Percentiles rank a stretch among this genome's conserved stretches.
phyloP scores from a whole-genome alignment of 2,888 invertebrate genomes.

The Catocala fraxini region DNA sequence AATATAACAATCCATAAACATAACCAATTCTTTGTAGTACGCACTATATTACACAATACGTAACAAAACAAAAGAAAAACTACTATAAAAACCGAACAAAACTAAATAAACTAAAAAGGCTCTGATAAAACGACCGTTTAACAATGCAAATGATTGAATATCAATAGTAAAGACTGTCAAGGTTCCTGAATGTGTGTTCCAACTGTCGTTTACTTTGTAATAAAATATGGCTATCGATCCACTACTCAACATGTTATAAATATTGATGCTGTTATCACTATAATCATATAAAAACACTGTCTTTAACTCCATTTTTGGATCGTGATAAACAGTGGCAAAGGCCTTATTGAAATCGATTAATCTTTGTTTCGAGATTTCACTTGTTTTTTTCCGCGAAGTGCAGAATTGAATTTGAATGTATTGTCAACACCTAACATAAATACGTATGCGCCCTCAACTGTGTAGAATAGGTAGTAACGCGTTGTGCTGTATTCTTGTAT shows the following conservation, averaged over 20 bases:
- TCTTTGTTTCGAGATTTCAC: not conserved
- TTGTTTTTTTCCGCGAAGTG: not conserved
- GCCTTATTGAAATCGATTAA: conserved; percentile 1
- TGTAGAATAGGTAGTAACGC: too few species aligned
- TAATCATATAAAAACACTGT: not conserved
- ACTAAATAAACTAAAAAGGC: conserved; percentile 3
- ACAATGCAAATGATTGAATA: conserved; percentile 19
- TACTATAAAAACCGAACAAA: not conserved
- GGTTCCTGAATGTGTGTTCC: conserved; percentile 11
- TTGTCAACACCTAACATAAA: too few species aligned
- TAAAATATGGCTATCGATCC: conserved; percentile 12
- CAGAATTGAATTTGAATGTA: too few species aligned
- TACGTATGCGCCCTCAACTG: too few species aligned
- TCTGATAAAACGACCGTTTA: conserved; percentile 6
- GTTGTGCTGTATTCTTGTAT: too few species aligned
- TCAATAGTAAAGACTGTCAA: conserved; percentile 12
- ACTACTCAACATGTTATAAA: not conserved
- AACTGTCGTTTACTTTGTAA: conserved; percentile 17
- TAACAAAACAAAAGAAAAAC: not conserved
- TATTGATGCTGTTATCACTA: conserved; percentile 2
- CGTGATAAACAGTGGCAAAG: conserved; percentile 1
- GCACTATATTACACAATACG: too few species aligned
- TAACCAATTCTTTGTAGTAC: too few species aligned
- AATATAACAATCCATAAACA: too few species aligned
- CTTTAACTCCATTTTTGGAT: not conserved